These are phyloP conservation scores for Gila orcuttii DNA, from an alignment of 2,113 vertebrate species.

Conservation along the genomic window DNA sequence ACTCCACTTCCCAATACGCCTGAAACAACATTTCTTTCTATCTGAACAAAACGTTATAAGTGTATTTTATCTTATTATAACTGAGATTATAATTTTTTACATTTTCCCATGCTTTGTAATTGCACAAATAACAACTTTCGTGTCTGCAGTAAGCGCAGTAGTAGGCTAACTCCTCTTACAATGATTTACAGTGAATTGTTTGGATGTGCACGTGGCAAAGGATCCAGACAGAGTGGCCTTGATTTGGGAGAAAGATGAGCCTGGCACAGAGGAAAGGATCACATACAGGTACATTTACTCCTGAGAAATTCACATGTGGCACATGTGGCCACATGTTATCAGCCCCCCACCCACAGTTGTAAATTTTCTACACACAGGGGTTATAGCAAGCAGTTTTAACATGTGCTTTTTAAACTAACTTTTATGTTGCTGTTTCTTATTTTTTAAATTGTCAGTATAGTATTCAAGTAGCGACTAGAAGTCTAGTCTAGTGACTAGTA, in stretches of 20 bases:
- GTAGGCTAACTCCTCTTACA: background rate
- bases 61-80: background rate
- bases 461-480: no score
- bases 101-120: background rate
- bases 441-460: no score
- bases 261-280: conserved; percentile 85
- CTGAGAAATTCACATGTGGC: conserved; percentile 4
- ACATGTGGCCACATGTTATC: background rate
- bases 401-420: background rate
- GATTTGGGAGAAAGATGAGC: conserved; percentile 95
- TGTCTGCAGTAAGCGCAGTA: background rate
- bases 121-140: background rate
- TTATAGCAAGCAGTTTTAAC: background rate
- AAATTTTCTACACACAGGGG: background rate
- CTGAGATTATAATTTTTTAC: background rate
- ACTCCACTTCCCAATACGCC: no score
- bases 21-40: background rate
- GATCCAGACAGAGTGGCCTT: conserved; percentile 86
- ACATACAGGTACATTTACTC: conserved; percentile 85
- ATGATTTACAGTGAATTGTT: conserved; percentile 85
- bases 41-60: background rate
- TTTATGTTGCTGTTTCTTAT: no score
- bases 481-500: no score
- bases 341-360: background rate
- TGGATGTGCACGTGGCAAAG: conserved; percentile 86